Conservation (phyloP, 2,797 vertebrate species). For the Psittacula derbiana region DNA sequence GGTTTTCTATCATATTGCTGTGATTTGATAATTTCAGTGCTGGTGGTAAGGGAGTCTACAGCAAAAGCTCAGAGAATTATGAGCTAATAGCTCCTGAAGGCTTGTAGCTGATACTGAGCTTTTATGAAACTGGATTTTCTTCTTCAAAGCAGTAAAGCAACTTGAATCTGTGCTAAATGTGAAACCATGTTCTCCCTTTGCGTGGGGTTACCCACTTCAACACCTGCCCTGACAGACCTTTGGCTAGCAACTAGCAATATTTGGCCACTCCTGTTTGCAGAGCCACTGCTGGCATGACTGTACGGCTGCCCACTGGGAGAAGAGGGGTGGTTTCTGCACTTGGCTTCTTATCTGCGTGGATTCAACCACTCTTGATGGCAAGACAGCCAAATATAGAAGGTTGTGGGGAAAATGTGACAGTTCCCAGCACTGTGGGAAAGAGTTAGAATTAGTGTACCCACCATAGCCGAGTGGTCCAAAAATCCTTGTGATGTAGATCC, state of each 20-base stretch:
- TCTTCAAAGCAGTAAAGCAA: neutral
- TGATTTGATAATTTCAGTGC: conserved; percentile 53
- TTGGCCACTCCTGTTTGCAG: neutral
- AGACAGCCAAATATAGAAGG: neutral
- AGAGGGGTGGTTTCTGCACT: rapidly evolving
- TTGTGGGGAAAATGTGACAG: neutral
- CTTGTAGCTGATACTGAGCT: conserved; percentile 32
- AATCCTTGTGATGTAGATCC: neutral
- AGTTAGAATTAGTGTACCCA: neutral
- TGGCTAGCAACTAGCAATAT: neutral
- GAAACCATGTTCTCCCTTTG: neutral
- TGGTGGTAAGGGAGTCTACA: neutral
- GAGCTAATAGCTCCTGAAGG: conserved; percentile 48
- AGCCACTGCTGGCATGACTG: neutral
- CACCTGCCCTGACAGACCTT: neutral
- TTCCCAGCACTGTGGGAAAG: too few species aligned
- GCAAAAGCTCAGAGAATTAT: conserved; percentile 46
- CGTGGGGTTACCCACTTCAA: neutral
- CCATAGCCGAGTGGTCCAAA: neutral
- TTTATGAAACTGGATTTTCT: conserved; percentile 3
- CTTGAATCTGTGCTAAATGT: neutral
- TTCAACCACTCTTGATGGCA: neutral
- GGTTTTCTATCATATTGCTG: conserved; percentile 17
- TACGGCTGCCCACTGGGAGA: rapidly evolving
- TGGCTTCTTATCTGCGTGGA: neutral